Conservation (phyloP, 2,888 invertebrate genomes). For the Sussaba pulchella region DNA sequence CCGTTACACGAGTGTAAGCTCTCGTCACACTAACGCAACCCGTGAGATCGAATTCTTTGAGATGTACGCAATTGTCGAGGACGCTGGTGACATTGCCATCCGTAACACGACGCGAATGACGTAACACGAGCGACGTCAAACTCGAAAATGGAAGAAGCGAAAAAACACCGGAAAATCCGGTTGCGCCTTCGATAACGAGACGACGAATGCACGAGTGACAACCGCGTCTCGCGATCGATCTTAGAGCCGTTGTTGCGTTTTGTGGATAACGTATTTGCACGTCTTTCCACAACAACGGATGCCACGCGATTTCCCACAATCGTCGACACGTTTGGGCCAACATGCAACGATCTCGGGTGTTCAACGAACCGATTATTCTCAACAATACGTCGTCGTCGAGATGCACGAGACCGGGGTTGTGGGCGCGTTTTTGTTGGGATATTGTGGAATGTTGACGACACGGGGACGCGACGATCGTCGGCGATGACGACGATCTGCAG, state of each 20-base stretch:
- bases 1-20: conserved; percentile 75
- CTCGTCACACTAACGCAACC: conserved; percentile 77
- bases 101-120: conserved; percentile 77
- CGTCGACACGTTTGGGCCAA: conserved; percentile 91
- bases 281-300: conserved; percentile 89
- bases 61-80: conserved; percentile 77
- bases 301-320: conserved; percentile 92
- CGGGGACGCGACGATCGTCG: conserved; percentile 70
- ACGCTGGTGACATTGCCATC: conserved; percentile 77
- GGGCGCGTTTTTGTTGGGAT: conserved; percentile 69
- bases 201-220: conserved; percentile 76
- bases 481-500: conserved; percentile 76
- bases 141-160: conserved; percentile 77
- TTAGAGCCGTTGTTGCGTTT: conserved; percentile 75
- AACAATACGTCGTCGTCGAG: conserved; percentile 88
- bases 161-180: conserved; percentile 76
- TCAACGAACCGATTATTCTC: conserved; percentile 89
- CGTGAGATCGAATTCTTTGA: conserved; percentile 78
- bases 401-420: conserved; percentile 71
- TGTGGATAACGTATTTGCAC: conserved; percentile 79
- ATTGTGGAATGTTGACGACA: conserved; percentile 49
- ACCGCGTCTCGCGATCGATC: conserved; percentile 77
- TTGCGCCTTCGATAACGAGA: conserved; percentile 78
- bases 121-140: conserved; percentile 83
- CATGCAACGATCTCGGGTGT: conserved; percentile 90